Percentiles rank a stretch among this genome's conserved stretches.
Evolutionary conservation across 2,113 vertebrate genomes (phyloP).

Genomic region (Jaculus jaculus): DNA sequence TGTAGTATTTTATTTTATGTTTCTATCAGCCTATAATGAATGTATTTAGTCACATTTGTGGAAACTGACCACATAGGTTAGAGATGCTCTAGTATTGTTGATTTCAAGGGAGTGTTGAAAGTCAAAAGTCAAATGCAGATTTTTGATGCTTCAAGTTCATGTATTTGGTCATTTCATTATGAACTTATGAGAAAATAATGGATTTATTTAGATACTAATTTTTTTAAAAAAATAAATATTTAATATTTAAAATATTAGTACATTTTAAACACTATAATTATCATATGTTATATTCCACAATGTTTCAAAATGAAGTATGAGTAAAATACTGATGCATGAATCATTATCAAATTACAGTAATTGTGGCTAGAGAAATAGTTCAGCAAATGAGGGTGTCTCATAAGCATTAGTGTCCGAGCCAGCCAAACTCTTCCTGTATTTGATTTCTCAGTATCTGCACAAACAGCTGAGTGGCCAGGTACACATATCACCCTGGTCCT

Average conservation of each 20-base stretch:
- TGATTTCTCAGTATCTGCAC: no score
- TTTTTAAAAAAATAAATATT: neutral
- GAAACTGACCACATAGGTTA: neutral
- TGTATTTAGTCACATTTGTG: neutral
- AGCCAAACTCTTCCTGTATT: no score
- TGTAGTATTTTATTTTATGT: neutral
- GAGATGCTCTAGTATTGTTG: neutral
- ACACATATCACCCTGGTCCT: no score
- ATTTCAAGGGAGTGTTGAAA: accelerated
- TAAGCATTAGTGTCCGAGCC: no score
- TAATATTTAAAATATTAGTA: neutral
- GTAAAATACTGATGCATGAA: neutral
- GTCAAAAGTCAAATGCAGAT: neutral
- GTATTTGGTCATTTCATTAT: neutral
- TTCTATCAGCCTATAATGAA: neutral
- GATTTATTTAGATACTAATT: neutral
- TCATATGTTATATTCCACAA: neutral
- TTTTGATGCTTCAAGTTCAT: neutral
- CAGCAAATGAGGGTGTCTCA: no score
- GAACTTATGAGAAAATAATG: neutral
- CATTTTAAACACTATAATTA: neutral
- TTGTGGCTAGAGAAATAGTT: neutral
- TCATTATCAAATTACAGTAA: neutral
- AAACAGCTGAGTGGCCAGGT: no score
- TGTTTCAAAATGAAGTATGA: neutral